A percentile compares a stretch with the other conserved stretches of the same genome.
Evolutionary conservation across 2,113 vertebrate genomes (phyloP).

Genomic region (Corvus hawaiiensis): DNA sequence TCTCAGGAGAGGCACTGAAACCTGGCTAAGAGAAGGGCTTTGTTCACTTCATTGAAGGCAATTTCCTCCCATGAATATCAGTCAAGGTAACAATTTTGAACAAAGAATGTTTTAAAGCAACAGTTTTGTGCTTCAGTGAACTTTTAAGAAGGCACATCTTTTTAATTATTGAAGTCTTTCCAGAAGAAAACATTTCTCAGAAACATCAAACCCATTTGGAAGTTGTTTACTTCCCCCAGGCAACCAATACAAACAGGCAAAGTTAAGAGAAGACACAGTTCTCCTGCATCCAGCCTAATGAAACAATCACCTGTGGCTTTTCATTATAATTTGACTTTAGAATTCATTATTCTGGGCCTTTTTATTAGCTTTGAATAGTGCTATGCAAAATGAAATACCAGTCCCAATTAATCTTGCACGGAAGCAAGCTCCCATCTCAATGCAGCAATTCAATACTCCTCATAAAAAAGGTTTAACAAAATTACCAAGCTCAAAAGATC

Average conservation of each 20-base stretch:
- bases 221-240: constrained; percentile 21
- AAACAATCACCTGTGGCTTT: constrained; percentile 31
- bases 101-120: not conserved
- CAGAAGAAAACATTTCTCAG: not conserved
- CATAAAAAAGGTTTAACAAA: constrained; percentile 35
- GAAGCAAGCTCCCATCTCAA: not conserved
- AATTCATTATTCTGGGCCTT: constrained; percentile 15
- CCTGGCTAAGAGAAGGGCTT: not conserved
- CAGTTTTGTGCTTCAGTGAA: not conserved
- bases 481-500: constrained; percentile 37
- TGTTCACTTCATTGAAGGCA: not conserved
- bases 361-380: constrained; percentile 1
- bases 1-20: not conserved
- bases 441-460: not conserved
- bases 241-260: not conserved
- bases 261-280: not conserved
- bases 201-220: not conserved
- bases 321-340: not conserved
- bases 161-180: not conserved
- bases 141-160: not conserved
- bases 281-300: not conserved
- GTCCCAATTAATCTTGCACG: not conserved
- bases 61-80: not conserved
- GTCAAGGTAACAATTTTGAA: not conserved
- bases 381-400: constrained; percentile 12